These are phyloP conservation scores for Orchesella flavescens DNA, from an alignment of 2,888 invertebrate genomes.

Conservation along the genomic window DNA sequence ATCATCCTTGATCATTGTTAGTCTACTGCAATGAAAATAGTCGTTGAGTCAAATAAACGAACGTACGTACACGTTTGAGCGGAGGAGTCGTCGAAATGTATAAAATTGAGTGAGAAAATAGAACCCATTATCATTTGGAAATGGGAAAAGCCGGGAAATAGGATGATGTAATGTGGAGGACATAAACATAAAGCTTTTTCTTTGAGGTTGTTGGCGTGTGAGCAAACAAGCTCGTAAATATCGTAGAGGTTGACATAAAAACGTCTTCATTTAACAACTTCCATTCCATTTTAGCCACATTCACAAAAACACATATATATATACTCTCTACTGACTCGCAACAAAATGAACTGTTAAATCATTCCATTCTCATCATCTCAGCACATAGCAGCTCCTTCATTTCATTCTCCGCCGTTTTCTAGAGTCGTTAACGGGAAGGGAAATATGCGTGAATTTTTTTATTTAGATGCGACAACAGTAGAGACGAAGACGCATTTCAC, in stretches of 20 bases:
- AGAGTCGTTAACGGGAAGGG: too few relatives aligned
- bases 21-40: background rate
- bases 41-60: too few relatives aligned
- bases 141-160: too few relatives aligned
- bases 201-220: background rate
- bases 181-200: too few relatives aligned
- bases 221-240: slow-evolving; percentile 37
- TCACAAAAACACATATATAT: background rate
- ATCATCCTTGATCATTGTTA: background rate
- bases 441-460: too few relatives aligned
- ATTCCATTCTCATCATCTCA: background rate
- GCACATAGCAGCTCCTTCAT: background rate
- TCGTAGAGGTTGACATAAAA: slow-evolving; percentile 20
- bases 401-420: too few relatives aligned
- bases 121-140: too few relatives aligned
- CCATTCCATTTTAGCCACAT: too few relatives aligned
- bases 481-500: too few relatives aligned
- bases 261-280: slow-evolving; percentile 17
- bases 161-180: too few relatives aligned
- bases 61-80: background rate
- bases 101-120: background rate
- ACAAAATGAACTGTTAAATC: slow-evolving; percentile 10
- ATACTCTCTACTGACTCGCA: background rate
- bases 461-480: too few relatives aligned
- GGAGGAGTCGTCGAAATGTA: background rate